phyloP scores from a whole-genome alignment of 2,888 invertebrate genomes.

The Polymixis flavicincta region DNA sequence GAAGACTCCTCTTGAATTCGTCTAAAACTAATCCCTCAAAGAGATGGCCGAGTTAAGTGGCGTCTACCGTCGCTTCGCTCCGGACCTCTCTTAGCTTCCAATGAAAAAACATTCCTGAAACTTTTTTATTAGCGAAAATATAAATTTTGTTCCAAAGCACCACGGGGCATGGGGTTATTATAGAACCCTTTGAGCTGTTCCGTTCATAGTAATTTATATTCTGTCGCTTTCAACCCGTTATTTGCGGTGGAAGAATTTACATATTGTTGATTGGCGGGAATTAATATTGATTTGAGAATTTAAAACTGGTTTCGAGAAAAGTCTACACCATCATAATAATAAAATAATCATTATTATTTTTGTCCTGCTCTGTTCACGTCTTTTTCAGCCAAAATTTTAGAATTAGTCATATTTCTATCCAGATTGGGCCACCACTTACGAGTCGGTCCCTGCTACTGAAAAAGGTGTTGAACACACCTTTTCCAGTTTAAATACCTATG shows the following conservation, averaged over 20 bases:
- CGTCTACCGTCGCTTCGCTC: slow-evolving; percentile 23
- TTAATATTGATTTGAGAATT: neutral
- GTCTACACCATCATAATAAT: neutral
- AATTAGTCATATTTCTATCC: no score
- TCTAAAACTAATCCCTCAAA: slow-evolving; percentile 36
- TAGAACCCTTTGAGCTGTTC: slow-evolving; percentile 28
- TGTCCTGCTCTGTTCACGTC: neutral
- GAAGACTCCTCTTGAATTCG: slow-evolving; percentile 25
- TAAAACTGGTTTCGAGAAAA: neutral
- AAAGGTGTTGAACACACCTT: no score
- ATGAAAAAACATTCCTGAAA: slow-evolving; percentile 47
- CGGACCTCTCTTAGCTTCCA: slow-evolving; percentile 8
- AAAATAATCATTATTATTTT: neutral
- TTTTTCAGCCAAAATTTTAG: neutral
- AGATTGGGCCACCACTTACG: no score
- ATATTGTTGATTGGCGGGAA: neutral
- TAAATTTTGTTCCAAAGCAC: slow-evolving; percentile 32
- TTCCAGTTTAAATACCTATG: no score
- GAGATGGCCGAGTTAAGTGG: slow-evolving; percentile 32
- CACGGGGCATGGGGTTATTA: slow-evolving; percentile 24
- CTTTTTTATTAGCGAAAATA: slow-evolving; percentile 52
- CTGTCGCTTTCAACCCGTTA: neutral
- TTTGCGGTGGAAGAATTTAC: slow-evolving; percentile 13
- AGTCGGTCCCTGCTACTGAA: no score
- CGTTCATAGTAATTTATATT: slow-evolving; percentile 34